These are phyloP conservation scores for Oreochromis aureus DNA, from an alignment of 2,113 vertebrate species.

Conservation along the genomic window DNA sequence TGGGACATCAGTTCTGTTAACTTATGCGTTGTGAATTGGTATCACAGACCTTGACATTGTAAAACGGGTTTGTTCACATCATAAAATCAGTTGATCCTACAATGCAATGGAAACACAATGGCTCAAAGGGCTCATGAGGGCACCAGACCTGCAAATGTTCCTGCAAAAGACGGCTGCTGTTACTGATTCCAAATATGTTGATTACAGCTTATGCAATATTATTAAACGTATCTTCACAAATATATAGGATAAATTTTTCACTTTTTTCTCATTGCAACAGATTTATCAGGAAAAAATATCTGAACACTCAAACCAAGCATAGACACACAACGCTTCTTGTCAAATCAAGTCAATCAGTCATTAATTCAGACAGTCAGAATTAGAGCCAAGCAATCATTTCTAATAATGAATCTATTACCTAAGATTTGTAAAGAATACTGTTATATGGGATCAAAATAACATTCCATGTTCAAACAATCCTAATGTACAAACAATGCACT, in stretches of 20 bases:
- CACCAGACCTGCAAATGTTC: not conserved
- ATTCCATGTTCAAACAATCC: conserved; percentile 48
- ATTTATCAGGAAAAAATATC: conserved; percentile 48
- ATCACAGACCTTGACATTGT: not conserved
- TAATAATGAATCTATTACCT: not conserved
- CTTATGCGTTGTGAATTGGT: not conserved
- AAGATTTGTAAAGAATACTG: conserved; percentile 6
- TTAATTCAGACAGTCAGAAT: conserved; percentile 21
- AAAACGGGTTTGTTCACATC: not conserved
- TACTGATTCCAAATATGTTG: not conserved
- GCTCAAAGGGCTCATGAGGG: not conserved
- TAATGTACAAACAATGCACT: conserved; percentile 20
- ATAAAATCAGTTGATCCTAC: not conserved
- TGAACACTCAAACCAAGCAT: conserved; percentile 18
- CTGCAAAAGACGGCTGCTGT: not conserved
- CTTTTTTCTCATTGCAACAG: not conserved
- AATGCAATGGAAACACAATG: not conserved
- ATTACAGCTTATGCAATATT: not conserved
- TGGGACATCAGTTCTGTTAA: not conserved
- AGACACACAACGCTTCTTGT: not conserved
- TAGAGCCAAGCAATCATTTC: not conserved
- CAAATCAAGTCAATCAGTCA: not conserved
- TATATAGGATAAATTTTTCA: conserved; percentile 52
- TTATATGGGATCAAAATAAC: conserved; percentile 15
- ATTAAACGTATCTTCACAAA: conserved; percentile 58